These are phyloP conservation scores for Monodelphis domestica DNA, from an alignment of 2,797 vertebrate species.

Conservation along the genomic window DNA sequence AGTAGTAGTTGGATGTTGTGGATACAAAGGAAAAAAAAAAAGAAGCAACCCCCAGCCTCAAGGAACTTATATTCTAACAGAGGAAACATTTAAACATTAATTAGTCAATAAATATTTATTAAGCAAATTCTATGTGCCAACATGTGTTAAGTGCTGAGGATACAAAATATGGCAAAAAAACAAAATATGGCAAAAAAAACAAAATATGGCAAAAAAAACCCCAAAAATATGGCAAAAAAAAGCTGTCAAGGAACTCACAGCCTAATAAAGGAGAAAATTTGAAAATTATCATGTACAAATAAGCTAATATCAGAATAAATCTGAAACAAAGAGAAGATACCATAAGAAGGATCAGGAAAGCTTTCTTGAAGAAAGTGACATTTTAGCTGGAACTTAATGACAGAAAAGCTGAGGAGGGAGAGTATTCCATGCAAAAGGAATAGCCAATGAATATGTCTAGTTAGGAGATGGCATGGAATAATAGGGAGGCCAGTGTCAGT, in stretches of 20 bases:
- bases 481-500: too few relatives aligned
- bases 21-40: not conserved
- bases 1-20: not conserved
- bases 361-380: not conserved
- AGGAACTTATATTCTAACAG: not conserved
- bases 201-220: not conserved
- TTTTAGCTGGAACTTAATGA: too few relatives aligned
- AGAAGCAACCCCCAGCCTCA: not conserved
- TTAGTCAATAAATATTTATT: too few relatives aligned
- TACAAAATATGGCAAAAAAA: not conserved
- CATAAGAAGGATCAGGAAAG: not conserved
- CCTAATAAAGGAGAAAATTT: not conserved
- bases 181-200: not conserved
- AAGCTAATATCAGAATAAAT: not conserved
- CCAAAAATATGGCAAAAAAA: not conserved
- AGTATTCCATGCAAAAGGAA: too few relatives aligned
- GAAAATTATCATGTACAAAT: not conserved
- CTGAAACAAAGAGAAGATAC: not conserved
- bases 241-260: not conserved
- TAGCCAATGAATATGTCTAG: too few relatives aligned
- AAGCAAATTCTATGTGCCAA: not conserved
- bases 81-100: too few relatives aligned
- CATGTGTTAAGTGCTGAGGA: not conserved
- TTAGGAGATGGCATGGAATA: too few relatives aligned
- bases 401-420: too few relatives aligned